Evolutionary conservation across 2,888 invertebrate genomes (phyloP), one percentile per base, ranked within the genome.

Genomic region (Orchesella flavescens): DNA sequence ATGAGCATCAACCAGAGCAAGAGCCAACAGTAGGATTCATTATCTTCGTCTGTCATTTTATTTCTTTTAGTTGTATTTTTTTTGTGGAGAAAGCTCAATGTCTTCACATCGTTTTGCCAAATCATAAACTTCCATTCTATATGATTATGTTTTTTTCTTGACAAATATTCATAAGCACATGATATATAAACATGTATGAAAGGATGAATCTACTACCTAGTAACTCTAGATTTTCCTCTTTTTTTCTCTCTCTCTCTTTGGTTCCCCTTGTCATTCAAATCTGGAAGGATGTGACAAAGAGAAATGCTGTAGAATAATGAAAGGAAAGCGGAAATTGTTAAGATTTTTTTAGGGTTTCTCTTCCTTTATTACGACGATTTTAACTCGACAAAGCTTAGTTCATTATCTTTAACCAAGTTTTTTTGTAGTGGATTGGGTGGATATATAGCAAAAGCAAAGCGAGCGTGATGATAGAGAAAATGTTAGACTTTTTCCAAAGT

Each of bases 281-380:
- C 74, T 68, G 59, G 80, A 81, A 46, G 74, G 74, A 81, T 81
- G 74, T 74, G 73, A 44, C 69, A 79, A 68, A 72, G 61, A 71
- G 80, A 81, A 81, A 74, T 81, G 80, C 68, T 57, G 65, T 73
- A n/a, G 79, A 63, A 66, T 65, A 79, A 79, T 79, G 72, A 79
- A 79, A 79, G 63, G 17, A 65, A 65, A 72, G 68, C 55, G 79
- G 65, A 79, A 79, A 79, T 79, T 79, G 79, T 79, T 79, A 79
- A 73, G 43, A 79, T 65, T 57, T 79, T 69, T 69, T 17, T 12
- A 55, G 34, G 49, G 24, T 57, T 53, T 72, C 23, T 63, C 23
- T 59, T 63, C 68, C 63, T 79, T 79, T 72, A 73, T 79, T 68
- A n/a, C 46, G 15, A 23, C 43, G 78, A 71, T 71, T 78, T 78